Evolutionary conservation across 2,113 vertebrate genomes (phyloP).

Genomic region (Oryzias melastigma): DNA sequence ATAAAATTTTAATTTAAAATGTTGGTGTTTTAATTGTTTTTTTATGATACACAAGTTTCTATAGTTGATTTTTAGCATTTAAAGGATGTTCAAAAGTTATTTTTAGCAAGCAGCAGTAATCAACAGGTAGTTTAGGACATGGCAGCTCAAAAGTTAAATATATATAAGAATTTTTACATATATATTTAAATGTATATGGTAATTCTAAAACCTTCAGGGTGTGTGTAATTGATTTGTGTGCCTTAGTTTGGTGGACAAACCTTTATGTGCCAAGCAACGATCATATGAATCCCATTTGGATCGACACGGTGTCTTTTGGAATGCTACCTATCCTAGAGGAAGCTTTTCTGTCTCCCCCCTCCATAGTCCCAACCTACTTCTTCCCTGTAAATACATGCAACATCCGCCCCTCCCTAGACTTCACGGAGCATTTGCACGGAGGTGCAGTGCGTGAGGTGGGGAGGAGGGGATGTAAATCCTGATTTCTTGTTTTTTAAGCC

Average conservation of each 20-base stretch:
- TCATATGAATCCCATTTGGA: conserved; percentile 72
- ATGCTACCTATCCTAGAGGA: conserved; percentile 55
- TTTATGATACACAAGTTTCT: conserved; percentile 14
- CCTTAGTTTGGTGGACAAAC: conserved; percentile 42
- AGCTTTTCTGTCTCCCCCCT: conserved; percentile 13
- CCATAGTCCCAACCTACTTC: conserved; percentile 6
- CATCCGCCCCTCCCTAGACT: conserved; percentile 29
- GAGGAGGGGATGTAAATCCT: conserved; percentile 44
- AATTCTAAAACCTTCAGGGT: conserved; percentile 11
- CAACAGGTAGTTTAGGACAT: too few species aligned
- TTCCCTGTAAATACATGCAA: conserved; percentile 23
- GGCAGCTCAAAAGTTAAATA: too few species aligned
- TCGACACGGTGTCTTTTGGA: conserved; percentile 66
- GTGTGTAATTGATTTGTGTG: conserved; percentile 48
- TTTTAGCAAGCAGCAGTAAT: too few species aligned
- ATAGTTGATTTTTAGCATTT: neutral
- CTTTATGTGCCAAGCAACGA: conserved; percentile 48
- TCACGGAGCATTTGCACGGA: conserved; percentile 39
- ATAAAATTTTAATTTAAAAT: neutral
- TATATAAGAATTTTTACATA: too few species aligned
- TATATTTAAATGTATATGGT: too few species aligned
- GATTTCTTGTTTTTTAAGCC: conserved; percentile 78
- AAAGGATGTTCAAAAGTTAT: too few species aligned
- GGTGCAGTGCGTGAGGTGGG: conserved; percentile 45
- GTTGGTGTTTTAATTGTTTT: neutral